Evolutionary conservation across 2,888 invertebrate genomes (phyloP).

Genomic region (Noctua comes): DNA sequence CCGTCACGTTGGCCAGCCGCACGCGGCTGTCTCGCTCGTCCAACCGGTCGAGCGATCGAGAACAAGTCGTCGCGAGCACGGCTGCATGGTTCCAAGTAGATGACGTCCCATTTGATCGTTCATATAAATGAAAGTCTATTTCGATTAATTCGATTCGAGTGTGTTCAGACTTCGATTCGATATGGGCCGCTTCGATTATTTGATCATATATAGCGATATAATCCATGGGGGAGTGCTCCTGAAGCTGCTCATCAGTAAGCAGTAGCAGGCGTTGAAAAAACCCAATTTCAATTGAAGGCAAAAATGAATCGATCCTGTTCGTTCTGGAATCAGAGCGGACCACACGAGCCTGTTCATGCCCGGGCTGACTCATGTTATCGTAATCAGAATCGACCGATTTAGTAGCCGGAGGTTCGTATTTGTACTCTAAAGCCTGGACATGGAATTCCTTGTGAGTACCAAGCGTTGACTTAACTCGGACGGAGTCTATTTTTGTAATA

Average conservation of each 20-base stretch:
- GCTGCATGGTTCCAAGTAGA: constrained; percentile 70
- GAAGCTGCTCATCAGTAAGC: constrained; percentile 60
- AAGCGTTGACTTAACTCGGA: constrained; percentile 33
- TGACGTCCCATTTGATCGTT: constrained; percentile 50
- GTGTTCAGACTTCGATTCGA: constrained; percentile 43
- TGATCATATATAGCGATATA: constrained; percentile 51
- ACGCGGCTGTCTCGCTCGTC: constrained; percentile 69
- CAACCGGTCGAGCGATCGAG: constrained; percentile 64
- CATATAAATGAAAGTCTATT: constrained; percentile 70
- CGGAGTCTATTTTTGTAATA: constrained; percentile 31
- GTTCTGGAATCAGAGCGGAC: constrained; percentile 14
- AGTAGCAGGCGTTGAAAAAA: constrained; percentile 59
- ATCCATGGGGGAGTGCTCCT: constrained; percentile 18
- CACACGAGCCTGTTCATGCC: constrained; percentile 2
- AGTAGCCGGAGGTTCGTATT: neutral
- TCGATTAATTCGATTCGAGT: constrained; percentile 57
- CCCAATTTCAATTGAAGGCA: constrained; percentile 42
- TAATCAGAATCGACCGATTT: neutral
- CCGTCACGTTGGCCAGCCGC: constrained; percentile 62
- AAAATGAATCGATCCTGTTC: constrained; percentile 29
- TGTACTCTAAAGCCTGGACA: neutral
- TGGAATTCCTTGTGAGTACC: constrained; percentile 4
- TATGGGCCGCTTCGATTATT: constrained; percentile 48
- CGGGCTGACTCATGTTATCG: neutral
- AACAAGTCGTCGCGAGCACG: constrained; percentile 64